These are phyloP conservation scores for Tyria jacobaeae DNA, from an alignment of 2,888 invertebrate genomes.

Conservation along the genomic window DNA sequence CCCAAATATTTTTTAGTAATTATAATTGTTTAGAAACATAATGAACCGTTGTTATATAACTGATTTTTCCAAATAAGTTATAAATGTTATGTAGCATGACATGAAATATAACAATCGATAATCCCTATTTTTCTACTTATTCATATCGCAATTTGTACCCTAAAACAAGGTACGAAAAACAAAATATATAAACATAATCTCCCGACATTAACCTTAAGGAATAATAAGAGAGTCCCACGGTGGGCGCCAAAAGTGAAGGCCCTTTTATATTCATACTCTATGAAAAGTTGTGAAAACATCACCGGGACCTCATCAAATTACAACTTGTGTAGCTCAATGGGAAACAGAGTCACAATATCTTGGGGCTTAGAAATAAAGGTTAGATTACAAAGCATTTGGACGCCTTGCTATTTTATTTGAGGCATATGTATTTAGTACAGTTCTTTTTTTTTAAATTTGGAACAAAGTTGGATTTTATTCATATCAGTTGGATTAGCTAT, in stretches of 20 bases:
- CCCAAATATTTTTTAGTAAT: too few species aligned
- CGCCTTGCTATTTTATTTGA: too few species aligned
- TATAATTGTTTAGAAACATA: background rate
- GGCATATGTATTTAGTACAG: too few species aligned
- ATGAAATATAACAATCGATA: background rate
- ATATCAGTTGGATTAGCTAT: too few species aligned
- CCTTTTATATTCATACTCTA: conserved; percentile 75
- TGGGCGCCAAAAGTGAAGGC: conserved; percentile 69
- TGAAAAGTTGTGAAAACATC: conserved; percentile 69
- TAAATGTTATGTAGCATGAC: background rate
- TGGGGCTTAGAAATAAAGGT: conserved; percentile 18
- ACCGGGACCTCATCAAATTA: conserved; percentile 73
- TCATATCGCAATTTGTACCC: conserved; percentile 3
- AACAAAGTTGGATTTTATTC: too few species aligned
- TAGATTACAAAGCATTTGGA: conserved; percentile 12
- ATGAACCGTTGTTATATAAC: background rate
- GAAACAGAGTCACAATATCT: conserved; percentile 27
- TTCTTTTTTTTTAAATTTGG: too few species aligned
- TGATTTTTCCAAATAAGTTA: background rate
- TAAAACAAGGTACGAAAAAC: conserved; percentile 12
- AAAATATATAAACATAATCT: conserved; percentile 21
- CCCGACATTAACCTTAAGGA: conserved; percentile 25
- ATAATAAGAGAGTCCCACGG: conserved; percentile 54
- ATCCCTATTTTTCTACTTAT: background rate
- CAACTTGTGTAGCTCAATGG: conserved; percentile 61